phyloP scores from a whole-genome alignment of 2,797 vertebrate species.

The Bryconaethiops microstoma region DNA sequence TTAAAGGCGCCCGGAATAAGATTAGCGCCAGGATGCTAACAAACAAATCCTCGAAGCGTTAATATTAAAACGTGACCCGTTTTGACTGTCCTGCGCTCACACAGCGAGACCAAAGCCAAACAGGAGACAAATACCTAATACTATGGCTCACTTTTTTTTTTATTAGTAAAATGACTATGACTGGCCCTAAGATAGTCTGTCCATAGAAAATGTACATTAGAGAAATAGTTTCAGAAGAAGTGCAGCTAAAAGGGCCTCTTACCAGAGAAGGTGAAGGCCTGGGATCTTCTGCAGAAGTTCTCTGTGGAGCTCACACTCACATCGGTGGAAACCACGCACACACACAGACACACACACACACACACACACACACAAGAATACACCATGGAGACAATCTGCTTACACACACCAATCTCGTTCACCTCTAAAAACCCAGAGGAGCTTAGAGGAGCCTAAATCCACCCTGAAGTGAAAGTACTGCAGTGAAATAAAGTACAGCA shows the following conservation, averaged over 20 bases:
- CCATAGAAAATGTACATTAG: too few species aligned
- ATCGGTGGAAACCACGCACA: not conserved
- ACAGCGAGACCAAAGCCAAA: too few species aligned
- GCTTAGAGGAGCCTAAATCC: conserved; percentile 8
- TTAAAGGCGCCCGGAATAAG: too few species aligned
- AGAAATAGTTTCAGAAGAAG: not conserved
- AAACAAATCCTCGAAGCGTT: not conserved
- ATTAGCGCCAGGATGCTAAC: not conserved
- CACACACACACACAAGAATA: too few species aligned
- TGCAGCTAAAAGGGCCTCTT: not conserved
- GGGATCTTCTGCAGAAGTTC: not conserved
- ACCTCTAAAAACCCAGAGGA: conserved; percentile 8
- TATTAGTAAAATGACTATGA: too few species aligned
- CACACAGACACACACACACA: conserved; percentile 17
- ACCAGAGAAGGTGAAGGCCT: not conserved
- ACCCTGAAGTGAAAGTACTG: not conserved
- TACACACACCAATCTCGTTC: not conserved
- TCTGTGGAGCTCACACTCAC: not conserved
- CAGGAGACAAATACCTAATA: too few species aligned
- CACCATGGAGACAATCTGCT: conserved; percentile 38
- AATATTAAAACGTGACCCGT: too few species aligned
- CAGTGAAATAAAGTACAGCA: not conserved
- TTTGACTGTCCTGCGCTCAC: too few species aligned
- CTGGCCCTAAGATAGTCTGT: too few species aligned
- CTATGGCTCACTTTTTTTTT: too few species aligned